Percentiles rank a stretch among this genome's conserved stretches.
Conservation (phyloP, 2,113 vertebrate genomes). For the Oostethus manadensis region DNA sequence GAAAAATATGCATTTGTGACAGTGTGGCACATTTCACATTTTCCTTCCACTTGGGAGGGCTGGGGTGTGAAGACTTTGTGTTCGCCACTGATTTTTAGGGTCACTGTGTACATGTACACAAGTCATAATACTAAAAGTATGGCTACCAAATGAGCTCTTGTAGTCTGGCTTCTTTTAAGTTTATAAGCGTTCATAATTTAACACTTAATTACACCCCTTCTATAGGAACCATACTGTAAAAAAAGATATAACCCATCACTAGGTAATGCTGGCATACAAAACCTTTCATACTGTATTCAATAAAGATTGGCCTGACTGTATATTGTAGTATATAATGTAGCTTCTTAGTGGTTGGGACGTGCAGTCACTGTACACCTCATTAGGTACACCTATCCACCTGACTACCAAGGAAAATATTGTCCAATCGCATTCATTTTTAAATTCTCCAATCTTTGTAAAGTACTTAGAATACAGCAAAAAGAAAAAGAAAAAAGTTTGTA, state of each 20-base stretch:
- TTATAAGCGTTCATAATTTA: neutral
- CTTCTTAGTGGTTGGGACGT: no score
- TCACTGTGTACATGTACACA: slow-evolving; percentile 15
- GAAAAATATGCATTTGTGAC: slow-evolving; percentile 68
- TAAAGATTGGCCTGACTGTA: no score
- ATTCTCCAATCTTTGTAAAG: no score
- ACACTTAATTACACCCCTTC: neutral
- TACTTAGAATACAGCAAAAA: no score
- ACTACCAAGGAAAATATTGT: no score
- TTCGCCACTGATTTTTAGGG: slow-evolving; percentile 45
- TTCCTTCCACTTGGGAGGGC: slow-evolving; percentile 46
- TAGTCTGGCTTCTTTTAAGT: neutral
- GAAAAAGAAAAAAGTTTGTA: no score
- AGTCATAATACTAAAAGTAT: slow-evolving; percentile 10
- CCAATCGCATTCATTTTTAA: no score
- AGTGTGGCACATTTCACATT: slow-evolving; percentile 72
- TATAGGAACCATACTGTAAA: neutral
- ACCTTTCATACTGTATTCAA: no score
- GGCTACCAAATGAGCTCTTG: neutral
- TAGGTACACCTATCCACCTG: no score
- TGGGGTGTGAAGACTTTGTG: slow-evolving; percentile 37
- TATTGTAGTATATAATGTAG: no score
- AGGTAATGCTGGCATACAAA: no score
- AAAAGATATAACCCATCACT: neutral
- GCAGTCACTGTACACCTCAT: no score